These are phyloP conservation scores for Erebia aethiops DNA, from an alignment of 2,888 invertebrate genomes.

Conservation along the genomic window DNA sequence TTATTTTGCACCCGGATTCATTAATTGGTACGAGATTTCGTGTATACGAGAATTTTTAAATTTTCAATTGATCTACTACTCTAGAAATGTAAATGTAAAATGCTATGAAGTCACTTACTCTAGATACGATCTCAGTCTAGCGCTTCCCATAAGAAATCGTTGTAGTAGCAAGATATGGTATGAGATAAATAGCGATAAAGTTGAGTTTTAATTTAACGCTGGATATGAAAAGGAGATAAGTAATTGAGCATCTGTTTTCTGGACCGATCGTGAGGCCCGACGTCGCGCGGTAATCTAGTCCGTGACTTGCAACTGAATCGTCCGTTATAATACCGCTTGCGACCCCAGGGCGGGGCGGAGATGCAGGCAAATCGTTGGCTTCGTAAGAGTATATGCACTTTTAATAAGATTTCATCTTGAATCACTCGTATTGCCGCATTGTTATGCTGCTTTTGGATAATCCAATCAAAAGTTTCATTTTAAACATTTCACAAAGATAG, in stretches of 20 bases:
- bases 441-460: conserved; percentile 14
- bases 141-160: no score
- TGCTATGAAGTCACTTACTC: no score
- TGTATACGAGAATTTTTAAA: no score
- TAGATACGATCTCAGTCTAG: no score
- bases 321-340: conserved; percentile 70
- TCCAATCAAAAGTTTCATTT: conserved; percentile 13
- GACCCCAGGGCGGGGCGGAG: conserved; percentile 36
- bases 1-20: no score
- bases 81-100: no score
- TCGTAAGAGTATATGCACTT: conserved; percentile 31
- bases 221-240: conserved; percentile 44
- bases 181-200: neutral
- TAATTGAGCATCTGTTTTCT: conserved; percentile 50
- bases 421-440: conserved; percentile 13
- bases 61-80: no score
- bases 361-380: conserved; percentile 32
- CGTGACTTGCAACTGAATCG: conserved; percentile 80
- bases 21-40: no score
- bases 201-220: conserved; percentile 29
- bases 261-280: conserved; percentile 66
- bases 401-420: conserved; percentile 32
- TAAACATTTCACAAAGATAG: conserved; percentile 1
- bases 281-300: conserved; percentile 74
- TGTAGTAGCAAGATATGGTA: neutral